phyloP scores from a whole-genome alignment of 2,888 invertebrate species.

The Emmelina monodactyla region DNA sequence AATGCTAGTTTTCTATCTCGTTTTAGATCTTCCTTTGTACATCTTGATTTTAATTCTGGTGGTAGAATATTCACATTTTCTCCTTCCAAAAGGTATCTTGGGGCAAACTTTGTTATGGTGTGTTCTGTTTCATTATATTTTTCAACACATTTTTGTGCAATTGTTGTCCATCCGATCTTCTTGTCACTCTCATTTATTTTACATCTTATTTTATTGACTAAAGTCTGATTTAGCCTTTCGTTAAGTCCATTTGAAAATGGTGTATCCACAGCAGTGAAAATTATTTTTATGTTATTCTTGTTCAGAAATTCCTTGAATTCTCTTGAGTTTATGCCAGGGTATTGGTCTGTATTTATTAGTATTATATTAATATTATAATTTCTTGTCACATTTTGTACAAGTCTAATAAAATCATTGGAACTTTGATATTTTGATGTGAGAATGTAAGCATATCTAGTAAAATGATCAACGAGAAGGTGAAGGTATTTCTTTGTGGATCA shows the following conservation, averaged over 20 bases:
- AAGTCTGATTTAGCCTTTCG: conserved; percentile 20
- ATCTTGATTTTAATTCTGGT: conserved; percentile 14
- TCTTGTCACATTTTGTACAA: conserved; percentile 13
- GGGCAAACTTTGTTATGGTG: conserved; percentile 20
- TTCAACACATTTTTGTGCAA: conserved; percentile 19
- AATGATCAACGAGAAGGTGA: conserved; percentile 16
- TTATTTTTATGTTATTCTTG: conserved; percentile 15
- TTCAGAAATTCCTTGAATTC: conserved; percentile 10
- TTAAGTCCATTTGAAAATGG: conserved; percentile 19
- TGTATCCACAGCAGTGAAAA: conserved; percentile 23
- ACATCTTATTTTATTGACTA: conserved; percentile 22
- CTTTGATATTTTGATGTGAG: conserved; percentile 18
- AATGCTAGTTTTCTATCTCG: conserved; percentile 18
- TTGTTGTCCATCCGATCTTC: too few relatives aligned
- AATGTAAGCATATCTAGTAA: conserved; percentile 14
- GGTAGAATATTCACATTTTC: conserved; percentile 18
- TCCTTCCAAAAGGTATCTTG: conserved; percentile 21
- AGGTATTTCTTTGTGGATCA: conserved; percentile 20
- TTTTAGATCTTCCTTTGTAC: conserved; percentile 10
- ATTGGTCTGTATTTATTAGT: too few relatives aligned
- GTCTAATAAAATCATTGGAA: conserved; percentile 17
- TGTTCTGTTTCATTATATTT: conserved; percentile 23
- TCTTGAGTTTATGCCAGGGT: conserved; percentile 13
- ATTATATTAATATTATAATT: too few relatives aligned
- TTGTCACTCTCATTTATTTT: conserved; percentile 19